Percentiles rank a stretch among this genome's conserved stretches.
phyloP scores from a whole-genome alignment of 30 jellyfish, hydroid and myxozoan genomes.

The Aurelia coerulea region DNA sequence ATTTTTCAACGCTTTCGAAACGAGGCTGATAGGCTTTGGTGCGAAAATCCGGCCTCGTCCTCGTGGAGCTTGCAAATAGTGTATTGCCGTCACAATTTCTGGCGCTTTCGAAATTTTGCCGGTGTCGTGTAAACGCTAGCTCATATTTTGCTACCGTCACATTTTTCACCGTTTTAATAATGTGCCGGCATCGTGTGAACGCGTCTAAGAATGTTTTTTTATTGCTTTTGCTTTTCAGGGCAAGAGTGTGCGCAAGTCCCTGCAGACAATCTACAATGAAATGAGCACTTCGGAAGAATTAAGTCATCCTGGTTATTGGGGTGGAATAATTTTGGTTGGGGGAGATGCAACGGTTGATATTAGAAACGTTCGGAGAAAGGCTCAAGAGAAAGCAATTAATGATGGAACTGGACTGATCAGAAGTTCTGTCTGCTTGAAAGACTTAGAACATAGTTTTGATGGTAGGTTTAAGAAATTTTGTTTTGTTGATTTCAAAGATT shows the following conservation, averaged over 20 bases:
- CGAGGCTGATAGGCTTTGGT: no score
- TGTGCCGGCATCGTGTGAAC: no score
- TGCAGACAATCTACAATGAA: conserved; percentile 34
- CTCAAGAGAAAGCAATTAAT: conserved; percentile 30
- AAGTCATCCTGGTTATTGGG: conserved; percentile 81
- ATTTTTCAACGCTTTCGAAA: no score
- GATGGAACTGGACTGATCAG: conserved; percentile 11
- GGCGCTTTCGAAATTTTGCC: no score
- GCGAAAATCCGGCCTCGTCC: no score
- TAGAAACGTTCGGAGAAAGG: conserved; percentile 28
- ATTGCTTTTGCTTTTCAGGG: conserved; percentile 31
- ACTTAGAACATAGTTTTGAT: background rate
- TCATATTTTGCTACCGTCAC: no score
- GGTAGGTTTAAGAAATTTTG: background rate
- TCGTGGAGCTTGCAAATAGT: no score
- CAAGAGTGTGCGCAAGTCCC: conserved; percentile 49
- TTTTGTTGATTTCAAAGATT: no score
- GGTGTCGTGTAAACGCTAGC: no score
- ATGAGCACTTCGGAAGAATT: conserved; percentile 46
- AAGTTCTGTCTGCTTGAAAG: conserved; percentile 6
- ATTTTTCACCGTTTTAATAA: no score
- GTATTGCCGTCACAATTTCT: no score
- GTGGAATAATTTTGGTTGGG: conserved; percentile 64
- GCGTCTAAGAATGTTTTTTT: no score
- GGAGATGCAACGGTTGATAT: conserved; percentile 40